Evolutionary conservation across 2,888 invertebrate genomes (phyloP), one percentile per base, ranked within the genome.

Genomic region (Loripinus fragilis): DNA sequence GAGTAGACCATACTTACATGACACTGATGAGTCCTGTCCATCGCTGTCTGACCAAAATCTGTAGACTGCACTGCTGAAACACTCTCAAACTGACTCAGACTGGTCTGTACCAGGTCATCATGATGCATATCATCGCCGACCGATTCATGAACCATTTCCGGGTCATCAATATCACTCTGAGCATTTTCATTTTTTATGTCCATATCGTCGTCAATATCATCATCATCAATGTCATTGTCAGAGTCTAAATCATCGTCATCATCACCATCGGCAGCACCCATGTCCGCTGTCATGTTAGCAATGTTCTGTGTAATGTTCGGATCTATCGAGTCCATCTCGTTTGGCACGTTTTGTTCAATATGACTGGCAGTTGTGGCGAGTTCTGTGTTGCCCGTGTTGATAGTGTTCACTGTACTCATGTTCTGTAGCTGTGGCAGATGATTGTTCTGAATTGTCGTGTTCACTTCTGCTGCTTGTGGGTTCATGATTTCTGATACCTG

Each of bases 281-380:
- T 76, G 42, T 67, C 60, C 52, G 65, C 71, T 23, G 72, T 45
- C 25, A 78, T 71, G 52, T 75, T 75, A 12, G 70, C 55, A 65
- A 77, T 74, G 38, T 72, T 65, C 28, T 72, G 73, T 17, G 80
- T 83, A 76, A 83, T 80, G 68, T 83, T 83, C 3, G 83, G 83
- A 72, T 83, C 81, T 65, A 83, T 83, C 3, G 83, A 73, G 17
- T 65, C 71, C 83, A 83, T 78, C 33, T 79, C 79, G 64, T 60
- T 33, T 12, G 60, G 60, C 7, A 30, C 33, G 10, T 12, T 60
- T 60, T 60, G 60, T 33, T 60, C 60, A 15, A 60, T 60, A 33
- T 60, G 23, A 23, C 60, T 60, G 3, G 60, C 33, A 33, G 60
- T 60, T 2, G 3, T 60, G 20, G 60, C 60, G 17, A 60, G 60